Evolutionary conservation across 2,888 invertebrate species (phyloP).

Genomic region (Diabrotica balteata): DNA sequence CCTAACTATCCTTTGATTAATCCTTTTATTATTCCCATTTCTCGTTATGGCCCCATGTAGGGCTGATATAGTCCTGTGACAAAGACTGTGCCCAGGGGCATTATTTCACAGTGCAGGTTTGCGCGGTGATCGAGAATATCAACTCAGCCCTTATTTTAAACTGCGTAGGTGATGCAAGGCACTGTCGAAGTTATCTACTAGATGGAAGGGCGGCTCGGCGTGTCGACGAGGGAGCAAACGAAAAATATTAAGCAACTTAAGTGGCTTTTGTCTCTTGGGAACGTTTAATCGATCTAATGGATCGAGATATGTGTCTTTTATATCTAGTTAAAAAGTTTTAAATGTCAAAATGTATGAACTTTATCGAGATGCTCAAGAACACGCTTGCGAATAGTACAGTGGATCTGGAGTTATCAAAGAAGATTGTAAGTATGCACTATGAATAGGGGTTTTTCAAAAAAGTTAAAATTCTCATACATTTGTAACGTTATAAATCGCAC

Average conservation of each 20-base stretch:
- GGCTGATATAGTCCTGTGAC: conserved; percentile 45
- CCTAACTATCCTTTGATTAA: conserved; percentile 48
- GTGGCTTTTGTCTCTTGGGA: conserved; percentile 1
- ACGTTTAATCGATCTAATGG: too few species aligned
- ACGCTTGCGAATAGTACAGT: too few species aligned
- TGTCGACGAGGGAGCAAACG: neutral
- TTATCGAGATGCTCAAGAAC: too few species aligned
- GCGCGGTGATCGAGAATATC: conserved; percentile 48
- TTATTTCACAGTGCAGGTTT: conserved; percentile 56
- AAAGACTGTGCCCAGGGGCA: conserved; percentile 54
- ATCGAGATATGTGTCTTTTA: too few species aligned
- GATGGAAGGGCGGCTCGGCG: neutral
- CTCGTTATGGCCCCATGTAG: conserved; percentile 48
- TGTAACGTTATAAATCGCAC: too few species aligned
- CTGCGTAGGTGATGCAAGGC: conserved; percentile 23
- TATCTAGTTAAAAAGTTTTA: too few species aligned
- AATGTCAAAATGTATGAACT: too few species aligned
- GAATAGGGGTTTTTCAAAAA: too few species aligned
- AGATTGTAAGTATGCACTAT: too few species aligned
- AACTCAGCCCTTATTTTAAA: conserved; percentile 31
- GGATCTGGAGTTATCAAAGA: too few species aligned
- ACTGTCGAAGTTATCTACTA: conserved; percentile 17
- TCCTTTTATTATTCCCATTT: conserved; percentile 51
- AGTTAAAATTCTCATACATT: too few species aligned
- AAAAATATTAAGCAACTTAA: conserved; percentile 13